Evolutionary conservation across 30 jellyfish, hydroid and myxozoan genomes (phyloP), one percentile per base, ranked within the genome.

Genomic region (Aurelia aurita complex sp. Pacific): DNA sequence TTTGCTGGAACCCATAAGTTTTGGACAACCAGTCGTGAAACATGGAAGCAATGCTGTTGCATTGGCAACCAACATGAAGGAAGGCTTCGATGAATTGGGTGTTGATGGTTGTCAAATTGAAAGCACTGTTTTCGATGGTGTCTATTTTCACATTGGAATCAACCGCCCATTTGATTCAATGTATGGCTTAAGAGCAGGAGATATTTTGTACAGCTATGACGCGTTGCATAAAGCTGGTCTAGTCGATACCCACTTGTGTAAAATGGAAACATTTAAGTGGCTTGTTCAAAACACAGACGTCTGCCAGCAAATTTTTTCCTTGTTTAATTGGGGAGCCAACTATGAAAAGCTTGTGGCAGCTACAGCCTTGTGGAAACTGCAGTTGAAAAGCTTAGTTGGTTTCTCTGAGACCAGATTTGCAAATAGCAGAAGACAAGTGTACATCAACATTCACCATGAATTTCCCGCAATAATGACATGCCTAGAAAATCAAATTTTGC

Each of bases 11-110:
- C 77, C 57, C 86, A 76, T 76, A 18, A 76, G 86, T 76, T 76
- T 76, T 76, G 79, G 80, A 76, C 86, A 76, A 76, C 86, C 86
- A 76, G 86, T 76, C 50, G 86, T 76, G 86, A 76, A 76, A 76
- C 53, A 76, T 76, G 86, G 86, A 76, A 76, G 86, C 86, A 76
- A 76, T 77, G 76, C 86, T 76, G 76, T 76, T 76, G 86, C 79
- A 76, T 76, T 76, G 86, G 86, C 86, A 16, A 61, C 6, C 53
- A 76, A 76, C n/a, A n/a, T n/a, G n/a, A n/a, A n/a, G n/a, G n/a
- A n/a, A n/a, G n/a, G n/a, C n/a, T n/a, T n/a, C n/a, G 60, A 76
- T 54, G 76, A 76, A 76, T 76, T 76, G 86, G 86, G 86, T 29
- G 82, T 72, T 52, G 82, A 76, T 76, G 86, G 80, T 76, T 76